These are phyloP conservation scores for Salticus scenicus DNA, from an alignment of 2,888 invertebrate genomes.

Conservation along the genomic window DNA sequence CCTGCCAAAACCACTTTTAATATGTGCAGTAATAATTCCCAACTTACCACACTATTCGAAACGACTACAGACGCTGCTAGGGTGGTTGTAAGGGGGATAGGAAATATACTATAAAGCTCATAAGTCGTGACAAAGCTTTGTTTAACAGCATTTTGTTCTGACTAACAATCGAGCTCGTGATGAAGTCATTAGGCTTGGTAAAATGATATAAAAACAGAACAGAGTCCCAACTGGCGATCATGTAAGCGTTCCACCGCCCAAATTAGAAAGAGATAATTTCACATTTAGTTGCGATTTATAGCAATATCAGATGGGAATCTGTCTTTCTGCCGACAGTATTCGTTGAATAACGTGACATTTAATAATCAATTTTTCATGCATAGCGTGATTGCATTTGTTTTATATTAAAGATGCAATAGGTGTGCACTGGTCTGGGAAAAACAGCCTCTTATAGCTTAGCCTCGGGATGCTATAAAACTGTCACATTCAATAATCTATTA, in stretches of 20 bases:
- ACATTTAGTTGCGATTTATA: conserved; percentile 48
- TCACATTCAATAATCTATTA: conserved; percentile 12
- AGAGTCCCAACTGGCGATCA: conserved; percentile 2
- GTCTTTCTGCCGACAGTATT: neutral
- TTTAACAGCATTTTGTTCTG: conserved; percentile 49
- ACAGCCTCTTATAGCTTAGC: neutral
- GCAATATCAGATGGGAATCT: conserved; percentile 1
- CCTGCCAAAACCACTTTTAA: conserved; percentile 41
- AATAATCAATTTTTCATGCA: neutral
- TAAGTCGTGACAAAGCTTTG: conserved; percentile 43
- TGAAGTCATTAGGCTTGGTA: conserved; percentile 48
- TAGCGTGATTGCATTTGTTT: neutral
- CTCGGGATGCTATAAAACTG: neutral
- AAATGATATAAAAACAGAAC: conserved; percentile 22
- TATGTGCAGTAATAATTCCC: conserved; percentile 39
- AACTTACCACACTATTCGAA: conserved; percentile 6
- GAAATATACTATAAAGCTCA: conserved; percentile 6
- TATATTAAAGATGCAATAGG: neutral
- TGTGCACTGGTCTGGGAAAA: neutral
- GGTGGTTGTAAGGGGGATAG: neutral
- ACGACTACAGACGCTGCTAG: neutral
- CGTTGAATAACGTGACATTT: neutral
- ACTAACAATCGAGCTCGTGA: conserved; percentile 56
- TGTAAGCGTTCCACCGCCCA: conserved; percentile 14
- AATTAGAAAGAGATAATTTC: conserved; percentile 34